A percentile compares a stretch with the other conserved stretches of the same genome.
These are phyloP conservation scores for Cheilosia urbana DNA, from an alignment of 2,888 invertebrate species.

Conservation along the genomic window DNA sequence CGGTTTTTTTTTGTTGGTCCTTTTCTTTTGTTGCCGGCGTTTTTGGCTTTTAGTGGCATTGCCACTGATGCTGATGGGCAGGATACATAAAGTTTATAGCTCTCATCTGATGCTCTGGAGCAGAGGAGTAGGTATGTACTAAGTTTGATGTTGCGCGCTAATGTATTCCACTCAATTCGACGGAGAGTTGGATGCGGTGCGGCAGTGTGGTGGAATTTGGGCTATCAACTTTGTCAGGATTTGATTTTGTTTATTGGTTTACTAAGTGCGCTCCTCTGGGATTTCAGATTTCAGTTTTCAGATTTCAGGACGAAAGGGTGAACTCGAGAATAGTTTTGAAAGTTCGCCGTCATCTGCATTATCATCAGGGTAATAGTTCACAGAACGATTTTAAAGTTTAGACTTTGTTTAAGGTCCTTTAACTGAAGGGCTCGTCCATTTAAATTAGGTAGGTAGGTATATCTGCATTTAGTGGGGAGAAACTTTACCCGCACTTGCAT, in stretches of 20 bases:
- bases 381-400: constrained; percentile 41
- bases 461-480: background rate
- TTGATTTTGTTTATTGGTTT: constrained; percentile 72
- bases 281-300: constrained; percentile 12
- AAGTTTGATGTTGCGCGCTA: constrained; percentile 71
- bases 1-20: constrained; percentile 13
- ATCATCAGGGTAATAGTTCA: constrained; percentile 52
- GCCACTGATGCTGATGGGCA: constrained; percentile 68
- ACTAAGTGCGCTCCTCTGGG: constrained; percentile 55
- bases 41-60: constrained; percentile 69
- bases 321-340: constrained; percentile 56
- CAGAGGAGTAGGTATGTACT: constrained; percentile 16
- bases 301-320: constrained; percentile 31
- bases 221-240: constrained; percentile 69
- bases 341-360: constrained; percentile 57
- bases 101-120: constrained; percentile 21
- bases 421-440: background rate
- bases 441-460: background rate
- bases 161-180: constrained; percentile 72
- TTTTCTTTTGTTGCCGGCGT: constrained; percentile 54
- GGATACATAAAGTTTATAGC: constrained; percentile 61
- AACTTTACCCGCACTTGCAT: background rate
- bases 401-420: constrained; percentile 23
- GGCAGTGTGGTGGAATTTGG: constrained; percentile 46
- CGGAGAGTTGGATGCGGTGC: constrained; percentile 26